A percentile compares a stretch with the other conserved stretches of the same genome.
Evolutionary conservation across 1,140 invertebrate genomes (phyloP).

Genomic region (Macrotrachela quadricornifera): DNA sequence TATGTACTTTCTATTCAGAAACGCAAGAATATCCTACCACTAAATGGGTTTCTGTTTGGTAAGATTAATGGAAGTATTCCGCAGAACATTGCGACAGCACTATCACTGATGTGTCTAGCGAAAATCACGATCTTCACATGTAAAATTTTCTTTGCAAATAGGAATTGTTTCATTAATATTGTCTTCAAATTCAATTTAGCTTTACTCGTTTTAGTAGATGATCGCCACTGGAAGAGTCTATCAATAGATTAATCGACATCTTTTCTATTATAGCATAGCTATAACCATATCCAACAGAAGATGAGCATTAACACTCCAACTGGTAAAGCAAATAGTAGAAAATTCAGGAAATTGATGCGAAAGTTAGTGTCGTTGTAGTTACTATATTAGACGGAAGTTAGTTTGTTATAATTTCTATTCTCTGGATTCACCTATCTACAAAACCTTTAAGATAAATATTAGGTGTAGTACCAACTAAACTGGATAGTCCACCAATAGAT

Average conservation of each 20-base stretch:
- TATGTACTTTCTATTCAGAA: conserved; percentile 37
- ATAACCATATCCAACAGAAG: conserved; percentile 1
- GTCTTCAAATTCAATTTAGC: too few species aligned
- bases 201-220: too few species aligned
- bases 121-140: too few species aligned
- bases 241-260: too few species aligned
- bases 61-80: too few species aligned
- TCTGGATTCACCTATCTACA: conserved; percentile 35
- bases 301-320: neutral
- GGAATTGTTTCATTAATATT: too few species aligned
- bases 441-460: conserved; percentile 63
- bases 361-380: neutral
- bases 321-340: conserved; percentile 2
- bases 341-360: neutral
- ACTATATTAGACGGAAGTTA: neutral
- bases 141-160: too few species aligned
- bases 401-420: neutral
- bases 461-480: conserved; percentile 63
- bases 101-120: neutral
- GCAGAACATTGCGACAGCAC: neutral
- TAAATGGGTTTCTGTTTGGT: too few species aligned
- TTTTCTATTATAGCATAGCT: too few species aligned
- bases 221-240: too few species aligned
- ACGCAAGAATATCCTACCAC: conserved; percentile 12
- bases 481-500: conserved; percentile 56